Percentiles rank a stretch among this genome's conserved stretches.
These are phyloP conservation scores for Calameuta pallipes DNA, from an alignment of 2,888 invertebrate genomes.

Conservation along the genomic window DNA sequence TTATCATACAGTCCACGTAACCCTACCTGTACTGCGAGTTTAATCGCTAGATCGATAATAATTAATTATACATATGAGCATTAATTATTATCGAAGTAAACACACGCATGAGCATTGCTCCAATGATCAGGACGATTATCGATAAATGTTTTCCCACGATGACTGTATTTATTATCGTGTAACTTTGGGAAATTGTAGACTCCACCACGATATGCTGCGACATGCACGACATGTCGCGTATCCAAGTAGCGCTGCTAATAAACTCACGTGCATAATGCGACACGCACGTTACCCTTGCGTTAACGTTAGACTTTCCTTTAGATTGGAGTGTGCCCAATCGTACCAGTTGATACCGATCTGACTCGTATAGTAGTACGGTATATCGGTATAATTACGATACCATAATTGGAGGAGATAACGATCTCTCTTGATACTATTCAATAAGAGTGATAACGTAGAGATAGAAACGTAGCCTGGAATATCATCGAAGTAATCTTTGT, in stretches of 20 bases:
- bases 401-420: background rate
- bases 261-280: constrained; percentile 30
- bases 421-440: background rate
- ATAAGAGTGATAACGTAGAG: background rate
- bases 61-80: background rate
- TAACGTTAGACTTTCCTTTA: background rate
- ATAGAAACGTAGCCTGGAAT: background rate
- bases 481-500: background rate
- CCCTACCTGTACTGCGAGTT: background rate
- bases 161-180: background rate
- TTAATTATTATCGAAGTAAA: too few species aligned
- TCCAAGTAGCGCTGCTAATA: constrained; percentile 29
- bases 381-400: background rate
- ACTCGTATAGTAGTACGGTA: background rate
- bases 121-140: background rate
- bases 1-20: background rate
- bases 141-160: background rate
- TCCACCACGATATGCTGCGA: constrained; percentile 24
- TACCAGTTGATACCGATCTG: background rate
- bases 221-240: constrained; percentile 52
- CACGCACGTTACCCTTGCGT: background rate
- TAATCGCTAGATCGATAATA: background rate
- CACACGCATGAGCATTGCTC: background rate
- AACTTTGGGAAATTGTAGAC: background rate
- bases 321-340: background rate